Evolutionary conservation across 2,888 invertebrate genomes (phyloP).

Genomic region (Biston stratarius): DNA sequence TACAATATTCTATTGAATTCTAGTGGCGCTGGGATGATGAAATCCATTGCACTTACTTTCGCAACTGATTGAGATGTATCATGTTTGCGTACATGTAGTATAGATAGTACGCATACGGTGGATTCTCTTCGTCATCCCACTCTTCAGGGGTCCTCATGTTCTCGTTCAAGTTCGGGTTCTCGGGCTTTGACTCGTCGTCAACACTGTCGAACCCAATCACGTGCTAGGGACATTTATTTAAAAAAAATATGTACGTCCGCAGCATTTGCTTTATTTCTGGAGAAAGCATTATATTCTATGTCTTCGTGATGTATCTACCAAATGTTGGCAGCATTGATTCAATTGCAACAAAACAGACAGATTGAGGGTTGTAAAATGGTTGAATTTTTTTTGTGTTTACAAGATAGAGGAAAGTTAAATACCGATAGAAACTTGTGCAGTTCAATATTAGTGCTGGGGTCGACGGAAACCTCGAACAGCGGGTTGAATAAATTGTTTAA

Average conservation of each 20-base stretch:
- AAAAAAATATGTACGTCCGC: conserved; percentile 23
- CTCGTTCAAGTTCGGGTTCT: conserved; percentile 95
- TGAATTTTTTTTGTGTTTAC: conserved; percentile 47
- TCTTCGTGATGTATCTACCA: too few species aligned
- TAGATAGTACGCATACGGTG: conserved; percentile 98
- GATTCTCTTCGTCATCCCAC: conserved; percentile 97
- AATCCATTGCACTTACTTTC: conserved; percentile 87
- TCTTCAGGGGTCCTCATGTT: conserved; percentile 92
- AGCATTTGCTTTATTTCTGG: neutral
- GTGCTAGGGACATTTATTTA: conserved; percentile 77
- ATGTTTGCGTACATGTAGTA: conserved; percentile 99
- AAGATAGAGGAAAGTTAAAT: conserved; percentile 19
- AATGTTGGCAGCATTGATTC: too few species aligned
- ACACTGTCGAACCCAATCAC: conserved; percentile 99
- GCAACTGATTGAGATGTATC: conserved; percentile 96
- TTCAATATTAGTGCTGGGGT: conserved; percentile 95
- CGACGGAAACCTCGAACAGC: conserved; percentile 96
- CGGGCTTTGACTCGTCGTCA: conserved; percentile 99
- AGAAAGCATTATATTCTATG: neutral
- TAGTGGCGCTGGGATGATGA: neutral
- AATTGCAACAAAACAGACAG: neutral
- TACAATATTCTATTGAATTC: too few species aligned
- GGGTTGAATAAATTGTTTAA: conserved; percentile 97
- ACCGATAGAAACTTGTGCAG: conserved; percentile 90
- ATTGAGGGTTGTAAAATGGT: neutral